Evolutionary conservation across 2,113 vertebrate genomes (phyloP).

Genomic region (Colius striatus): DNA sequence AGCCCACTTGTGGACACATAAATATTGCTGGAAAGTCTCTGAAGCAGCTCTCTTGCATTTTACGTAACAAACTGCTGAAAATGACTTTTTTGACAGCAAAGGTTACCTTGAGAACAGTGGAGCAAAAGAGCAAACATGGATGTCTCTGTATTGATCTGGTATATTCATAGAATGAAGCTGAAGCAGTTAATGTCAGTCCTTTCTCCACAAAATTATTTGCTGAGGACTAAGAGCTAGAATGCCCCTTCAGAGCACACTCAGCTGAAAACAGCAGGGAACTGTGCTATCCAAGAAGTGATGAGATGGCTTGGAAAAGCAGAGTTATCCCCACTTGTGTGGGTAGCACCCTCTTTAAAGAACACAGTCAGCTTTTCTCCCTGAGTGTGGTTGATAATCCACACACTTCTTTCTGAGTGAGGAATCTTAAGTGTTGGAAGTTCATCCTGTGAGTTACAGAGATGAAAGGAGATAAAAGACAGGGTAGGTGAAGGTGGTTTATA

Average conservation of each 20-base stretch:
- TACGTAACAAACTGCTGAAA: background rate
- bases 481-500: background rate
- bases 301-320: background rate
- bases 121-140: background rate
- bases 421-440: background rate
- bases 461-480: background rate
- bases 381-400: background rate
- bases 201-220: background rate
- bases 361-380: background rate
- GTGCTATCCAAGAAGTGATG: background rate
- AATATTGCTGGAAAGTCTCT: background rate
- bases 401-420: background rate
- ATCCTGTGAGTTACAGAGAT: background rate
- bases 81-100: background rate
- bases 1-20: accelerated
- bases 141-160: background rate
- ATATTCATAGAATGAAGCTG: background rate
- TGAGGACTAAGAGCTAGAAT: background rate
- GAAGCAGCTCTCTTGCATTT: background rate
- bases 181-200: background rate
- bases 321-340: background rate
- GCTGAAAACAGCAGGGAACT: background rate
- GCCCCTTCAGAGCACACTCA: background rate
- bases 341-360: background rate
- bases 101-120: background rate